Evolutionary conservation across 2,113 vertebrate genomes (phyloP).

Genomic region (Mola mola): DNA sequence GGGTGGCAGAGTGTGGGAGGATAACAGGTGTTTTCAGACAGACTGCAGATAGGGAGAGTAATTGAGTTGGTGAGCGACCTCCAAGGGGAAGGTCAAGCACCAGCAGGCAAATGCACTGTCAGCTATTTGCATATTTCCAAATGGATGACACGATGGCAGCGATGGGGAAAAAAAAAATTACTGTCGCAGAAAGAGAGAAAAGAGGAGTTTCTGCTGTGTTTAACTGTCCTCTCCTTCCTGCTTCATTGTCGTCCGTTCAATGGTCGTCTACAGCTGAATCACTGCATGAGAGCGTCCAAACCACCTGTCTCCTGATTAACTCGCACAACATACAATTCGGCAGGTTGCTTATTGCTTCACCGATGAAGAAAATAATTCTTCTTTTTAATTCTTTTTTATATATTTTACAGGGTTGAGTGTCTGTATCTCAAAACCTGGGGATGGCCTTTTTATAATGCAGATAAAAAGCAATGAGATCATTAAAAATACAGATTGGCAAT

Average conservation of each 20-base stretch:
- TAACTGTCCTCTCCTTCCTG: constrained; percentile 23
- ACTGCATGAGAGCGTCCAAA: constrained; percentile 67
- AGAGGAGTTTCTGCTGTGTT: constrained; percentile 52
- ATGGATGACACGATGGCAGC: constrained; percentile 76
- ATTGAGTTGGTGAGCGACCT: constrained; percentile 85
- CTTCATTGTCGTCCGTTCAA: constrained; percentile 51
- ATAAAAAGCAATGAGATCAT: constrained; percentile 37
- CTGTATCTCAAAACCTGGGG: constrained; percentile 24
- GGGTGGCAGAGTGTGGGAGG: constrained; percentile 76
- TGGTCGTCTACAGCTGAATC: constrained; percentile 68
- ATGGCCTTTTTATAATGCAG: constrained; percentile 28
- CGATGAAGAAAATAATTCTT: constrained; percentile 29
- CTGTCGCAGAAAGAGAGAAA: constrained; percentile 21
- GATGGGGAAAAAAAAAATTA: constrained; percentile 69
- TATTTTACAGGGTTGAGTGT: neutral
- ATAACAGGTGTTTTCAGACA: constrained; percentile 85
- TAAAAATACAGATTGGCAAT: constrained; percentile 30
- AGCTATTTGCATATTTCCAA: constrained; percentile 86
- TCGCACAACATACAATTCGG: constrained; percentile 50
- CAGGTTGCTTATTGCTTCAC: constrained; percentile 32
- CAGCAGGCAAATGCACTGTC: constrained; percentile 85
- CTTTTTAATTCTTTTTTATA: constrained; percentile 28
- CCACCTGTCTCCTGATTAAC: constrained; percentile 71
- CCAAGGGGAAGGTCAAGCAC: constrained; percentile 84
- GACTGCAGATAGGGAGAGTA: constrained; percentile 83